Evolutionary conservation across 2,797 vertebrate species (phyloP).

Genomic region (Acanthiza pusilla): DNA sequence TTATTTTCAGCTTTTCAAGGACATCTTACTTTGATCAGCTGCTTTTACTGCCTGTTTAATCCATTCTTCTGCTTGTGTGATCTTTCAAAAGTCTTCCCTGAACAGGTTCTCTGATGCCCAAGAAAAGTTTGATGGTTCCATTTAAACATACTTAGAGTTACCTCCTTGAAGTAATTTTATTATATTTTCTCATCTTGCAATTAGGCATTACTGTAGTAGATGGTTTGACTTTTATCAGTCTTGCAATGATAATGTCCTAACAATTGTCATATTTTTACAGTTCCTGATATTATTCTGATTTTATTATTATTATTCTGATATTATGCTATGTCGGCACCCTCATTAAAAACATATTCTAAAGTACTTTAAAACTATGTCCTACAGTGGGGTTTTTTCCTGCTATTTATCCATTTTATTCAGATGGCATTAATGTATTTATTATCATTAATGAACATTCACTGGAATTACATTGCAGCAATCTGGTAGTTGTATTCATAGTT

Average conservation of each 20-base stretch:
- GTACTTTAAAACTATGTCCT: not conserved
- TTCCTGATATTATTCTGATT: not conserved
- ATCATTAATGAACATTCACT: not conserved
- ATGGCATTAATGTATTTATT: not conserved
- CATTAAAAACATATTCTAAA: not conserved
- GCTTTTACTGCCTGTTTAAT: not conserved
- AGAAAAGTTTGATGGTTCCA: not conserved
- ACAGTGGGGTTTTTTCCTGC: not conserved
- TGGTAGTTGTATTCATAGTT: not conserved
- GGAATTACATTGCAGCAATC: not conserved
- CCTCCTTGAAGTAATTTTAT: not conserved
- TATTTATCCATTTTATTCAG: not conserved
- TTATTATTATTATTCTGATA: not conserved
- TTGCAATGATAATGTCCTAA: not conserved
- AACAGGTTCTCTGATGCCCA: not conserved
- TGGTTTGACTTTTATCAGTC: not conserved
- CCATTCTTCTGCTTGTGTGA: not conserved
- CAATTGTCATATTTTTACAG: not conserved
- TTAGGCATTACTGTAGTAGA: not conserved
- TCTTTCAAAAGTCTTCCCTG: not conserved
- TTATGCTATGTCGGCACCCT: not conserved
- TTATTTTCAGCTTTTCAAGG: not conserved
- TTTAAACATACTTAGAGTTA: not conserved
- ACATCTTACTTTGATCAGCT: not conserved
- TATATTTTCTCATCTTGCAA: not conserved